These are phyloP conservation scores for Phrynocephalus guinanensis DNA, from an alignment of 2,797 vertebrate genomes.

Conservation along the genomic window DNA sequence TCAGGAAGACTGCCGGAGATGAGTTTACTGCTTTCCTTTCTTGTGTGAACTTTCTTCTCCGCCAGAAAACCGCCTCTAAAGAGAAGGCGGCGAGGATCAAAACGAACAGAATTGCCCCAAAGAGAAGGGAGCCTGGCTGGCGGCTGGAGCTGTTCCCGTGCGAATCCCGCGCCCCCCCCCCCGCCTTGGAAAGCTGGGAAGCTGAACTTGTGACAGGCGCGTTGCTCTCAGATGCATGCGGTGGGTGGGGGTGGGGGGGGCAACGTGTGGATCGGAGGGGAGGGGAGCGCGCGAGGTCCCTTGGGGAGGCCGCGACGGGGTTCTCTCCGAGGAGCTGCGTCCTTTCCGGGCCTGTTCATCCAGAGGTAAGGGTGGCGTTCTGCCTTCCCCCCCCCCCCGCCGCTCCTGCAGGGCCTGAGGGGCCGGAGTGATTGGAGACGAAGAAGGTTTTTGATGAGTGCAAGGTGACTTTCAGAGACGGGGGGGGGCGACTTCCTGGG, in stretches of 20 bases:
- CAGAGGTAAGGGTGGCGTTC: neutral
- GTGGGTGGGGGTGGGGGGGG: no score
- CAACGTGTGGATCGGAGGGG: neutral
- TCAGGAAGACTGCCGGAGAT: neutral
- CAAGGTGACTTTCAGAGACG: neutral
- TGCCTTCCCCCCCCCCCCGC: no score
- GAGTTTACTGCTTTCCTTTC: neutral
- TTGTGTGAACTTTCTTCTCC: constrained; percentile 9
- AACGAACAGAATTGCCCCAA: neutral
- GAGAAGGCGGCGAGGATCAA: neutral
- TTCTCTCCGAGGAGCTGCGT: neutral
- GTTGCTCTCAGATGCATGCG: neutral
- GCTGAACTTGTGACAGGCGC: neutral
- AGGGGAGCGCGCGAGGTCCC: no score
- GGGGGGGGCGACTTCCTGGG: neutral
- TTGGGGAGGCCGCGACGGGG: no score
- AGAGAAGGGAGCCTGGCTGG: neutral
- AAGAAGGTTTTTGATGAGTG: neutral
- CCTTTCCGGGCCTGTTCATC: neutral
- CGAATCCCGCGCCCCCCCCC: neutral
- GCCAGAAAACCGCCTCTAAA: neutral
- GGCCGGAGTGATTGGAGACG: no score
- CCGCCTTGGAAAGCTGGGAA: neutral
- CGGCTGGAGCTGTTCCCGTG: neutral
- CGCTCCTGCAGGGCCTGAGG: no score